Conservation (phyloP, 2,113 vertebrate species). For the Symphodus melops region DNA sequence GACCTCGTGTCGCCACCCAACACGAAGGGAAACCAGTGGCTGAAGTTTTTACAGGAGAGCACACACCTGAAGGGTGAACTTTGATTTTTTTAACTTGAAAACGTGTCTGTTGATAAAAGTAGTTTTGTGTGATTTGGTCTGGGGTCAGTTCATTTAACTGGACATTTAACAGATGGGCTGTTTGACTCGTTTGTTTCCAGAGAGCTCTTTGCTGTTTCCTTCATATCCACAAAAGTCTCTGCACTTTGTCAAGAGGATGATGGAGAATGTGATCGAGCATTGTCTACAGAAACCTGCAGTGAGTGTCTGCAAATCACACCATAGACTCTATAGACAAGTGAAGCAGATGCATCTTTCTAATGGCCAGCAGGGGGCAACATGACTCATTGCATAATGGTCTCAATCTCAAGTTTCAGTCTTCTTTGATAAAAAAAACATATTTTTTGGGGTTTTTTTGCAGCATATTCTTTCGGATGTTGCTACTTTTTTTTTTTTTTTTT, state of each 20-base stretch:
- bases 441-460: no score
- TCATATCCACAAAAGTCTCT: conserved; percentile 95
- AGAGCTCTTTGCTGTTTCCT: conserved; percentile 95
- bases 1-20: conserved; percentile 95
- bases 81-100: neutral
- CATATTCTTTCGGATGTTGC: no score
- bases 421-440: no score
- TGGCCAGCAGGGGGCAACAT: neutral
- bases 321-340: neutral
- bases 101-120: neutral
- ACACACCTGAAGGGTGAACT: conserved; percentile 90
- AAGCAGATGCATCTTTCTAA: neutral
- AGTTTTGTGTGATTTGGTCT: neutral
- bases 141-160: neutral
- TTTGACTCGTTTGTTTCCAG: conserved; percentile 74
- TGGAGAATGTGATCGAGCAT: conserved; percentile 92
- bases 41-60: conserved; percentile 92
- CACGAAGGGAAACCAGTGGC: conserved; percentile 96
- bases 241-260: conserved; percentile 95
- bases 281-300: conserved; percentile 96
- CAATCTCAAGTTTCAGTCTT: no score
- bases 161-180: neutral
- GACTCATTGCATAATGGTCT: no score
- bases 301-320: conserved; percentile 30
- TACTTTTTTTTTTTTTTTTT: no score